These are phyloP conservation scores for Jordanella pulchra DNA, from an alignment of 2,797 vertebrate species.

Conservation along the genomic window DNA sequence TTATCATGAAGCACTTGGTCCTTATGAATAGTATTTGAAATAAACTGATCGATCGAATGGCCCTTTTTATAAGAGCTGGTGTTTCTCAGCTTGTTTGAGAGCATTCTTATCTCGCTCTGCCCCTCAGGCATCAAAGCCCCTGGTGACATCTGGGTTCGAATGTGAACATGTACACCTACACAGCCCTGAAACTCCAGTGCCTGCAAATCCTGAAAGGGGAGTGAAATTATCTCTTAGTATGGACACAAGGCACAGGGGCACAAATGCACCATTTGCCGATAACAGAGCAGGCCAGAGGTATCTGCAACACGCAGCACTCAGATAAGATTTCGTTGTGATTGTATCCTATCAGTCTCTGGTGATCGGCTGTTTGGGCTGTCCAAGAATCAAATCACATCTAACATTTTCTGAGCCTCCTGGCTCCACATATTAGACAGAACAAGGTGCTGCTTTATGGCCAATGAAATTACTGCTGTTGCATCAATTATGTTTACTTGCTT, in stretches of 20 bases:
- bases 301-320: constrained; percentile 41
- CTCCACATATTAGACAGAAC: constrained; percentile 43
- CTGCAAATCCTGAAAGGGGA: constrained; percentile 56
- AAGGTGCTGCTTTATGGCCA: constrained; percentile 47
- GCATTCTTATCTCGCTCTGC: constrained; percentile 59
- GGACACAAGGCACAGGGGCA: constrained; percentile 33
- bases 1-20: neutral
- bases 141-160: constrained; percentile 40
- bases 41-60: constrained; percentile 57
- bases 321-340: constrained; percentile 74
- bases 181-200: constrained; percentile 46
- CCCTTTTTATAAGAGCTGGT: constrained; percentile 53
- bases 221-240: constrained; percentile 65
- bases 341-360: constrained; percentile 62
- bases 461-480: constrained; percentile 60
- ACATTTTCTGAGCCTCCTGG: constrained; percentile 36
- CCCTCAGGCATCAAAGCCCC: constrained; percentile 57
- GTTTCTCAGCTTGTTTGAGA: constrained; percentile 53
- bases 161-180: constrained; percentile 66
- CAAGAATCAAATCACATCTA: constrained; percentile 57
- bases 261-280: constrained; percentile 58
- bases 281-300: constrained; percentile 43
- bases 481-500: constrained; percentile 63
- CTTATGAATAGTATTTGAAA: constrained; percentile 64
- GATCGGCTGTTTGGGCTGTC: constrained; percentile 63